phyloP scores from a whole-genome alignment of 1,140 invertebrate genomes.

The Caerostris extrusa region DNA sequence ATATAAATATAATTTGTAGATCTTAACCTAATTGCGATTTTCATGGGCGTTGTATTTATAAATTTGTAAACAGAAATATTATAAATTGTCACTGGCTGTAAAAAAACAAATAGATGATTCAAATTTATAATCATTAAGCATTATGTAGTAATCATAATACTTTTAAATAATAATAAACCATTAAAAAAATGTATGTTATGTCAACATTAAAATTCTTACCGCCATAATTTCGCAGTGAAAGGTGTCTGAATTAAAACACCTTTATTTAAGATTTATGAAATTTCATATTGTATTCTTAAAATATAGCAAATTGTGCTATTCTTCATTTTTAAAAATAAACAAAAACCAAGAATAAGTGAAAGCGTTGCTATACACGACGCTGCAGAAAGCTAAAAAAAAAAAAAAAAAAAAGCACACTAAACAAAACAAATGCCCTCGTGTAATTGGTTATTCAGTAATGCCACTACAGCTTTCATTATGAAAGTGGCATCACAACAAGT shows the following conservation, averaged over 20 bases:
- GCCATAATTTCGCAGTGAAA: slow-evolving; percentile 51
- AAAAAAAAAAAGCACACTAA: slow-evolving; percentile 56
- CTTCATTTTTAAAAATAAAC: slow-evolving; percentile 8
- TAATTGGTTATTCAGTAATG: slow-evolving; percentile 70
- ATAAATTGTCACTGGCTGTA: too few relatives aligned
- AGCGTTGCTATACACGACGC: slow-evolving; percentile 47
- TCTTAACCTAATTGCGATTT: not conserved
- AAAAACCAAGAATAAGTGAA: slow-evolving; percentile 27
- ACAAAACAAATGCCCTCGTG: slow-evolving; percentile 60
- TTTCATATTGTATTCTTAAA: not conserved
- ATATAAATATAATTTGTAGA: too few relatives aligned
- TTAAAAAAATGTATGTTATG: not conserved
- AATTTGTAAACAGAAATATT: not conserved
- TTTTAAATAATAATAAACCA: not conserved
- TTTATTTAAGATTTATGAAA: slow-evolving; percentile 15
- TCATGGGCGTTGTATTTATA: slow-evolving; percentile 23
- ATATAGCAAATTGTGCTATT: not conserved
- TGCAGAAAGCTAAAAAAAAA: slow-evolving; percentile 24
- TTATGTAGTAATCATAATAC: not conserved
- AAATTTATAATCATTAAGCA: too few relatives aligned
- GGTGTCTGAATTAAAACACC: slow-evolving; percentile 32
- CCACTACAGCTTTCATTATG: slow-evolving; percentile 63
- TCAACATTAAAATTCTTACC: slow-evolving; percentile 50
- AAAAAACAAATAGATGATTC: too few relatives aligned
- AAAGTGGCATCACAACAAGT: slow-evolving; percentile 52